Evolutionary conservation across 2,113 vertebrate species (phyloP), one percentile per base, ranked within the genome.

Genomic region (Pygoscelis antarcticus): DNA sequence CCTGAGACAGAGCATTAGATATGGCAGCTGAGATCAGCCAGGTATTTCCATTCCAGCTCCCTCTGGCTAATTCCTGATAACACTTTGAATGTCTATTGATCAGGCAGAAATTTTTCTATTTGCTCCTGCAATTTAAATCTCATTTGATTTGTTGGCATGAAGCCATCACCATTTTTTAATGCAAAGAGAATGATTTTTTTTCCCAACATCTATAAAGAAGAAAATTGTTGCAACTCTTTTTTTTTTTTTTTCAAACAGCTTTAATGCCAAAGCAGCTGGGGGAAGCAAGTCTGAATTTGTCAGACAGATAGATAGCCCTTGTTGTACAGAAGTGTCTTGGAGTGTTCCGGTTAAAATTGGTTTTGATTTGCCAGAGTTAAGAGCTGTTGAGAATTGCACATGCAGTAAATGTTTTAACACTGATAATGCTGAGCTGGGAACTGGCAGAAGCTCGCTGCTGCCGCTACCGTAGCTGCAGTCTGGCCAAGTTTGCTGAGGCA

Each of bases 321-420:
- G 1, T 54, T 85, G 94, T 42, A 87, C 64, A 94, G 83, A 90
- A 95, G 89, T 85, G 83, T 96, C 74, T 96, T 97, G 74, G 80
- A 97, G 91, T 96, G 83, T 95, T 97, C 96, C 74, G 42, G 89
- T 96, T 96, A 96, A 96, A 97, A 96, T 94, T 85, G 91, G 89
- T 69, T 97, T 96, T 95, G 92, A 97, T 97, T 97, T 95, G 71
- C 94, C 44, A 64, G 89, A 91, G 81, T 94, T 92, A 94, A 96
- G 96, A 95, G 95, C 95, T 89, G 89, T 95, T 96, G 97, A 96
- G 94, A 94, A 94, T 2, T 76, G 88, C 87, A 94, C 92, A 94
- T 86, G 90, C 88, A 92, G 94, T 96, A 95, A 84, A 95, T 96
- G 93, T 93, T 97, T 96, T 95, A 96, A 96, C 96, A 65, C 70